Conservation (phyloP, 2,797 vertebrate genomes). For the Ctenopoma multispine region DNA sequence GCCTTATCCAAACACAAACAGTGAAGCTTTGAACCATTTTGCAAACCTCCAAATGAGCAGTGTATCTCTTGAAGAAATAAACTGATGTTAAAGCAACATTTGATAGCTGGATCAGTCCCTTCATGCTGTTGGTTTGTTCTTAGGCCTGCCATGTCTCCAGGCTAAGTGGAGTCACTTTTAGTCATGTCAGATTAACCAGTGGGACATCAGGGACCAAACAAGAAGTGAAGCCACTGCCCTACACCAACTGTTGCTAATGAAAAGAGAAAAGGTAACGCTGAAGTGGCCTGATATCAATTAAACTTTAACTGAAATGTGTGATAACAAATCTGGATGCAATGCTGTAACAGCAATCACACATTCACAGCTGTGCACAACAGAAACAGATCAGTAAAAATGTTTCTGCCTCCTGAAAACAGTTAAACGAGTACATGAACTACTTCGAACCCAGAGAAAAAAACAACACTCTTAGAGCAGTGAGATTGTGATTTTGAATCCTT, state of each 20-base stretch:
- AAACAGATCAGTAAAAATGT: background rate
- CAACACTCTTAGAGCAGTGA: too few species aligned
- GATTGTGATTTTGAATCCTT: too few species aligned
- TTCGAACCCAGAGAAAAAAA: too few species aligned
- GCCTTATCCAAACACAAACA: background rate
- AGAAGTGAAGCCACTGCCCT: conserved; percentile 32
- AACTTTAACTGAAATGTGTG: background rate
- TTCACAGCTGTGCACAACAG: too few species aligned
- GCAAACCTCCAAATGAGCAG: background rate
- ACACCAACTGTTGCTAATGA: conserved; percentile 24
- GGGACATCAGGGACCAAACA: conserved; percentile 29
- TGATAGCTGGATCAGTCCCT: conserved; percentile 19
- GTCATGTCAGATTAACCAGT: conserved; percentile 59
- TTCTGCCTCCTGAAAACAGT: too few species aligned
- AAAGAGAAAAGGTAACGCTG: background rate
- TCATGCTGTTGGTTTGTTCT: conserved; percentile 47
- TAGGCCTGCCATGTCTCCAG: conserved; percentile 34
- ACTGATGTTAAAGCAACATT: conserved; percentile 1
- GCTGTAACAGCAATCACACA: background rate
- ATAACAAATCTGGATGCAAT: background rate
- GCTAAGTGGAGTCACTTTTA: conserved; percentile 49
- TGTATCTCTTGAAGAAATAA: conserved; percentile 3
- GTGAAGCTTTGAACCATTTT: background rate
- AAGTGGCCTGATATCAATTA: background rate
- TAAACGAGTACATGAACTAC: too few species aligned